These are phyloP conservation scores for Passer montanus DNA, from an alignment of 2,113 vertebrate species.

Conservation along the genomic window DNA sequence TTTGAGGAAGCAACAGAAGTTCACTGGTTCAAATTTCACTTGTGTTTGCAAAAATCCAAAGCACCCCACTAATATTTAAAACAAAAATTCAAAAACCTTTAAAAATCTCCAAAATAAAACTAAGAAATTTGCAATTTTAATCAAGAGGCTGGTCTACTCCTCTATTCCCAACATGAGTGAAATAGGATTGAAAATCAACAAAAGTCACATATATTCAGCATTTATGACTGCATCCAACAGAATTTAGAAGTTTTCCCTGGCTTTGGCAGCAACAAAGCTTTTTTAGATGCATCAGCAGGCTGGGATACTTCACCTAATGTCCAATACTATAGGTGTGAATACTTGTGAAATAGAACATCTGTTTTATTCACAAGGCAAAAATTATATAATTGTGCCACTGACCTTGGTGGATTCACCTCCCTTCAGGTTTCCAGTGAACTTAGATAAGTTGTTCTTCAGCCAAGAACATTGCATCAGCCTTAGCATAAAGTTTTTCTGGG, in stretches of 20 bases:
- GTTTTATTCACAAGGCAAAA: constrained; percentile 38
- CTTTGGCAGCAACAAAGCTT: not conserved
- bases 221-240: not conserved
- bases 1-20: not conserved
- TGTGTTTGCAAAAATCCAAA: not conserved
- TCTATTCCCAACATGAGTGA: not conserved
- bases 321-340: constrained; percentile 33
- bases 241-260: not conserved
- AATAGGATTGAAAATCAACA: not conserved
- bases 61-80: not conserved
- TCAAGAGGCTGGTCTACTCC: not conserved
- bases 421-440: constrained; percentile 26
- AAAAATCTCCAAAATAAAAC: not conserved
- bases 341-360: constrained; percentile 34
- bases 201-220: not conserved
- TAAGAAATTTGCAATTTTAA: not conserved
- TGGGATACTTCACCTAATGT: not conserved
- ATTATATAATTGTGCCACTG: constrained; percentile 2
- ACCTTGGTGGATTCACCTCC: constrained; percentile 29
- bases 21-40: not conserved
- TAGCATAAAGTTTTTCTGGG: constrained; percentile 10
- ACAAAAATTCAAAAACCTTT: not conserved
- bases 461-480: constrained; percentile 40
- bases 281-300: not conserved
- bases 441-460: constrained; percentile 14